These are phyloP conservation scores for Anguilla megastoma DNA, from an alignment of 2,797 vertebrate species.

Conservation along the genomic window DNA sequence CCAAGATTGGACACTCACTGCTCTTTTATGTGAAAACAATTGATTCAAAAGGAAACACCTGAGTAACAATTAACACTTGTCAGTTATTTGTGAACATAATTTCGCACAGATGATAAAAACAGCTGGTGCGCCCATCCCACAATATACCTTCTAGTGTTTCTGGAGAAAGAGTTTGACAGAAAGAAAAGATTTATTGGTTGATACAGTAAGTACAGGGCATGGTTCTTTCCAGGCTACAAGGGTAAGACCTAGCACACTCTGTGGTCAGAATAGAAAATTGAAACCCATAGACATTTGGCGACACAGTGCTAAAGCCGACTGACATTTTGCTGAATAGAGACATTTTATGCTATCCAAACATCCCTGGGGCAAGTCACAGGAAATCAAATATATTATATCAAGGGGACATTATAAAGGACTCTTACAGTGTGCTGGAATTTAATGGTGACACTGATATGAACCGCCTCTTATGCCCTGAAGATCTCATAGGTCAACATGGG, in stretches of 20 bases:
- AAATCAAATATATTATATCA: slow-evolving; percentile 15
- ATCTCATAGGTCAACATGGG: not conserved
- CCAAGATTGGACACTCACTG: too few species aligned
- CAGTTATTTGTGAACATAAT: too few species aligned
- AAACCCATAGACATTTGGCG: slow-evolving; percentile 22
- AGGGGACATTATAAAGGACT: not conserved
- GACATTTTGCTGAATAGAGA: slow-evolving; percentile 23
- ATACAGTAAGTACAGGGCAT: not conserved
- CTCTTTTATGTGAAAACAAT: too few species aligned
- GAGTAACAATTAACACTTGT: too few species aligned
- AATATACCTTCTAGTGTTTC: too few species aligned
- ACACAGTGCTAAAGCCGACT: not conserved
- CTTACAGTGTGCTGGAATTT: not conserved
- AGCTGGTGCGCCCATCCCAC: not conserved
- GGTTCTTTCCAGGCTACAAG: not conserved
- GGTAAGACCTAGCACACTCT: slow-evolving; percentile 1
- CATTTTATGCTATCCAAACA: slow-evolving; percentile 23
- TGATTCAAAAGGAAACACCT: too few species aligned
- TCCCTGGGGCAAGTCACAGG: not conserved
- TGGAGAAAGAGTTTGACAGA: not conserved
- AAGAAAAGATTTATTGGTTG: not conserved
- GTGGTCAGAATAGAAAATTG: not conserved
- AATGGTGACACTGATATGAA: not conserved
- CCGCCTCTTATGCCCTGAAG: not conserved
- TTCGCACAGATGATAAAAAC: too few species aligned